A percentile compares a stretch with the other conserved stretches of the same genome.
Evolutionary conservation across 2,797 vertebrate genomes (phyloP).

Genomic region (Sebastes oblongus): DNA sequence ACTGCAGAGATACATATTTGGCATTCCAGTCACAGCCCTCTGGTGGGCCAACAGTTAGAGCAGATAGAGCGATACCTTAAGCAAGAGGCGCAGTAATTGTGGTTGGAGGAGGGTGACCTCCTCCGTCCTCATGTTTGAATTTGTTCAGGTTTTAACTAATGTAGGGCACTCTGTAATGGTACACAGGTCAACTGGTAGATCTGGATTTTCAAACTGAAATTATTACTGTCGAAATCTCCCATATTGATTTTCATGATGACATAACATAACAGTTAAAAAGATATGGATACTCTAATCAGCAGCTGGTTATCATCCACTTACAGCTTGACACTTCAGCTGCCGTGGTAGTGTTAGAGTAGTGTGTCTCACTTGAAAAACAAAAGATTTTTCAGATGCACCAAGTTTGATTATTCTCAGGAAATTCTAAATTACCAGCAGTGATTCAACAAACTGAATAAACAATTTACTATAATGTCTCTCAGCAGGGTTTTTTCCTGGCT

Average conservation of each 20-base stretch:
- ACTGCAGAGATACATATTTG: conserved; percentile 34
- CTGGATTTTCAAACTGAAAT: background rate
- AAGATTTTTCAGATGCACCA: background rate
- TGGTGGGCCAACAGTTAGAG: conserved; percentile 42
- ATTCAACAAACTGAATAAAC: background rate
- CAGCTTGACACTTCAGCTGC: background rate
- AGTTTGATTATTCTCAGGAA: background rate
- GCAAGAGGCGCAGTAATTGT: conserved; percentile 42
- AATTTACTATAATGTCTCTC: background rate
- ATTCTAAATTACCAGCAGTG: background rate
- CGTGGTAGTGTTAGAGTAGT: background rate
- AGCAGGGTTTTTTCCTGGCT: background rate
- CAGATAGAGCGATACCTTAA: conserved; percentile 33
- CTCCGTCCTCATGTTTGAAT: conserved; percentile 1
- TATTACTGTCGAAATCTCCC: background rate
- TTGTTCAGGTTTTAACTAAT: conserved; percentile 11
- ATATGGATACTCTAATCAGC: background rate
- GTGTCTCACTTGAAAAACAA: background rate
- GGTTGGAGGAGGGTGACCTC: conserved; percentile 26
- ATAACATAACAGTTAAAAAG: background rate
- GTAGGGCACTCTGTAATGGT: background rate
- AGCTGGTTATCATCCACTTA: background rate
- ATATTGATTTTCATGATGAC: background rate
- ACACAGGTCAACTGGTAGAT: background rate
- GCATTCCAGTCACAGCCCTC: conserved; percentile 45